Evolutionary conservation across 2,797 vertebrate species (phyloP).

Genomic region (Sebastes kiyomatsui): DNA sequence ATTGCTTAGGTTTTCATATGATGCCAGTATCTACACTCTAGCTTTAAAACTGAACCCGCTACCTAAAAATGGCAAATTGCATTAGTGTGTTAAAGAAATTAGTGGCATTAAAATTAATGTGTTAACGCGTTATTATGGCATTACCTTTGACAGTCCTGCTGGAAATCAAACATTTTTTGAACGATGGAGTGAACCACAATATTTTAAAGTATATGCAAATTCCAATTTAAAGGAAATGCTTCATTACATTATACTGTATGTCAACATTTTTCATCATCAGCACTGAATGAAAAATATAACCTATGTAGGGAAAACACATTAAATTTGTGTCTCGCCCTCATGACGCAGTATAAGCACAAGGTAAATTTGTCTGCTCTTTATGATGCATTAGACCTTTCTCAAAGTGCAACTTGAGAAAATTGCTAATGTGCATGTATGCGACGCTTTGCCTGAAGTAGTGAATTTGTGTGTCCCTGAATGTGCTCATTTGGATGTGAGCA

Average conservation of each 20-base stretch:
- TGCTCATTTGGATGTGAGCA: constrained; percentile 71
- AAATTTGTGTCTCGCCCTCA: background rate
- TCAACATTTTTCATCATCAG: background rate
- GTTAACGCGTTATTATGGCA: no score
- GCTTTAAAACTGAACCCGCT: no score
- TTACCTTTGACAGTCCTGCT: no score
- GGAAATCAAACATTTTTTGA: background rate
- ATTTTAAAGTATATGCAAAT: background rate
- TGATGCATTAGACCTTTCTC: constrained; percentile 38
- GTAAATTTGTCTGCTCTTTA: constrained; percentile 2
- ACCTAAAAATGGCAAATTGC: no score
- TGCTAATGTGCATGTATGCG: constrained; percentile 22
- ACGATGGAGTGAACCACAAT: background rate
- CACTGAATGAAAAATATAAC: background rate
- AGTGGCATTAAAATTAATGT: no score
- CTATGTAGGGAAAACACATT: background rate
- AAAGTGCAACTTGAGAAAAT: constrained; percentile 44
- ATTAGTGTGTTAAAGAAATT: no score
- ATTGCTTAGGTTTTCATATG: rapidly evolving
- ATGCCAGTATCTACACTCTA: no score
- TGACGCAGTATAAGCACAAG: background rate
- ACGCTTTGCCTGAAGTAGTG: constrained; percentile 37
- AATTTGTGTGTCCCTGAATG: constrained; percentile 48
- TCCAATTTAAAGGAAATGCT: background rate
- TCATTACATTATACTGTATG: background rate